These are phyloP conservation scores for Drosophila kepulauana DNA, from an alignment of 1,140 invertebrate species.

Conservation along the genomic window DNA sequence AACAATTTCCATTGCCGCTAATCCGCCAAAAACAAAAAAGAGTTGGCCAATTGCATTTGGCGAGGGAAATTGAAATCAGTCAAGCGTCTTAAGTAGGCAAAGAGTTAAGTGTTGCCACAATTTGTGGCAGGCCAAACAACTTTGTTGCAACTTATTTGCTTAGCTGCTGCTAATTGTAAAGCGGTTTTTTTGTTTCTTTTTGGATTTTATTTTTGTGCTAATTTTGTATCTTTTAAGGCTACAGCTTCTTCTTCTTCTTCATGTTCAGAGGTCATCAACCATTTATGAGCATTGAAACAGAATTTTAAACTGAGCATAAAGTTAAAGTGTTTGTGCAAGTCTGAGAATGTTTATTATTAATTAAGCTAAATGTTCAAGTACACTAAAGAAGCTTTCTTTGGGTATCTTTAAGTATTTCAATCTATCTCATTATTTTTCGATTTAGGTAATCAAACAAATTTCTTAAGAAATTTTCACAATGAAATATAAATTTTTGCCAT, in stretches of 20 bases:
- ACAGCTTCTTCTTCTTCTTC: too few species aligned
- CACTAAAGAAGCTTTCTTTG: too few species aligned
- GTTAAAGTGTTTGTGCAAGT: neutral
- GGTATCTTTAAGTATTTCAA: too few species aligned
- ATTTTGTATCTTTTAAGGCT: too few species aligned
- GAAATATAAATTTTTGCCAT: too few species aligned
- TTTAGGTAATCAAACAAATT: too few species aligned
- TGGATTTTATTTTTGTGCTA: neutral
- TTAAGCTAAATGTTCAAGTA: too few species aligned
- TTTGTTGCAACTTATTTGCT: conserved; percentile 8
- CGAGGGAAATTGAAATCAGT: conserved; percentile 37
- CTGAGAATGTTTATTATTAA: too few species aligned
- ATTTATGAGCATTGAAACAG: neutral
- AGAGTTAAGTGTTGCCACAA: conserved; percentile 25
- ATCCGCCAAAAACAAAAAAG: conserved; percentile 4
- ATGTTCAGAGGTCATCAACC: conserved; percentile 1
- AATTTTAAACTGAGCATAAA: neutral
- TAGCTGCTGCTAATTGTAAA: conserved; percentile 2
- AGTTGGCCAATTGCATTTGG: conserved; percentile 8
- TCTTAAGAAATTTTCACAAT: too few species aligned
- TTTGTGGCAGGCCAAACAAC: conserved; percentile 6
- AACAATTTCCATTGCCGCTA: conserved; percentile 6
- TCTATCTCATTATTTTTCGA: too few species aligned
- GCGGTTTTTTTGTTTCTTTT: neutral
- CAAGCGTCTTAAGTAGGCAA: conserved; percentile 27